A percentile compares a stretch with the other conserved stretches of the same genome.
Conservation (phyloP, 2,113 vertebrate genomes). For the Oceanodroma tethys region DNA sequence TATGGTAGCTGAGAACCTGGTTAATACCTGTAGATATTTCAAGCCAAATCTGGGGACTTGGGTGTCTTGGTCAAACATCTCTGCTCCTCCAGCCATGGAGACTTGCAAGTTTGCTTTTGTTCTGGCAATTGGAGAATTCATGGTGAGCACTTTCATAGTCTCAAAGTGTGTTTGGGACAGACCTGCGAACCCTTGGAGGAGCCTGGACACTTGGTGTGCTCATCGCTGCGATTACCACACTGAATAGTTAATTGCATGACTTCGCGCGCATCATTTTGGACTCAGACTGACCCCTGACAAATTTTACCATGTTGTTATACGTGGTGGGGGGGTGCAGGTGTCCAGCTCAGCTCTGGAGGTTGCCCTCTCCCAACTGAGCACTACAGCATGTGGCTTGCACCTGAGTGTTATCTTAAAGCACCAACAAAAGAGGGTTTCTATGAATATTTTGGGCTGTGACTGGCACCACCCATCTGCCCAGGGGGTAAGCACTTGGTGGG, state of each 20-base stretch:
- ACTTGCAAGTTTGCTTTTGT: background rate
- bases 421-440: background rate
- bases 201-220: background rate
- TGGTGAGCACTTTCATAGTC: background rate
- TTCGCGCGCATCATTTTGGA: background rate
- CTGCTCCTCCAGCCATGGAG: background rate
- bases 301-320: accelerated
- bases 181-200: background rate
- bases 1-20: background rate
- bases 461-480: background rate
- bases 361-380: background rate
- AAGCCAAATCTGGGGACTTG: background rate
- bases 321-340: background rate
- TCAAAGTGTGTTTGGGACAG: background rate
- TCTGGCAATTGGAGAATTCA: background rate
- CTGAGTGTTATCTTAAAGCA: background rate
- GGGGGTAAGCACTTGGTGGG: background rate
- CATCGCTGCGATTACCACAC: background rate
- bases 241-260: background rate
- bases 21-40: background rate
- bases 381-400: background rate
- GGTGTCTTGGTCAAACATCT: background rate
- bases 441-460: background rate
- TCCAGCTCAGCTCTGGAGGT: background rate
- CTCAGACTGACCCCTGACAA: background rate